These are phyloP conservation scores for Dasysyrphus tricinctus DNA, from an alignment of 2,888 invertebrate species.

Conservation along the genomic window DNA sequence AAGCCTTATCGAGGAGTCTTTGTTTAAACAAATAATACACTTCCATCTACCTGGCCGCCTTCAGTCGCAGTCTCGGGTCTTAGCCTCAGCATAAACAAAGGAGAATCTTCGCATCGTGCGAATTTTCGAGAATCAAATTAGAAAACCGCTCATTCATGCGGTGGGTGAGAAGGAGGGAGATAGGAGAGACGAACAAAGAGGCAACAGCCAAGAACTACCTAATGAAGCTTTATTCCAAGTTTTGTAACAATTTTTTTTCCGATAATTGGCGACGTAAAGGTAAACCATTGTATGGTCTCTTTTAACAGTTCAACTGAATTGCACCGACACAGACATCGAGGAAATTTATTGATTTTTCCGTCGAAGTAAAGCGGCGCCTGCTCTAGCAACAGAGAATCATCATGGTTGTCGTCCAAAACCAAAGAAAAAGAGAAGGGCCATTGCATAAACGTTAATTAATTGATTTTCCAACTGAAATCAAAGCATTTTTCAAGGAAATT, in stretches of 20 bases:
- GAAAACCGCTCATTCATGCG: constrained; percentile 35
- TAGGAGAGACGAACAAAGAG: background rate
- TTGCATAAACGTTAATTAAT: constrained; percentile 65
- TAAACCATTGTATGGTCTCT: constrained; percentile 6
- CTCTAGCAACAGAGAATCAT: constrained; percentile 36
- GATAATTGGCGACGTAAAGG: constrained; percentile 61
- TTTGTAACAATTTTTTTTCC: constrained; percentile 47
- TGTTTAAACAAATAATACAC: constrained; percentile 17
- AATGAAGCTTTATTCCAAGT: constrained; percentile 12
- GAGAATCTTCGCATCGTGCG: constrained; percentile 53
- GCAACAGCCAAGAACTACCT: background rate
- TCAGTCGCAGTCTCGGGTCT: background rate
- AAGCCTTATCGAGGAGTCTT: background rate
- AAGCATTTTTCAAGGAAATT: constrained; percentile 7
- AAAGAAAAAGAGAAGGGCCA: constrained; percentile 19
- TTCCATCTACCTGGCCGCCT: constrained; percentile 5
- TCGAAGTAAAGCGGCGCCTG: constrained; percentile 34
- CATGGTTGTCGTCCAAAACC: constrained; percentile 29
- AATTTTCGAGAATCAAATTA: constrained; percentile 66
- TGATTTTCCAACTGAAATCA: constrained; percentile 51
- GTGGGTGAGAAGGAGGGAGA: constrained; percentile 3
- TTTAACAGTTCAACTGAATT: constrained; percentile 16
- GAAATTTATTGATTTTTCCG: constrained; percentile 71
- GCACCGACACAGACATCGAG: constrained; percentile 47
- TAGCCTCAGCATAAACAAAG: constrained; percentile 54